Evolutionary conservation across 2,113 vertebrate species (phyloP).

Genomic region (Xiphophorus couchianus): DNA sequence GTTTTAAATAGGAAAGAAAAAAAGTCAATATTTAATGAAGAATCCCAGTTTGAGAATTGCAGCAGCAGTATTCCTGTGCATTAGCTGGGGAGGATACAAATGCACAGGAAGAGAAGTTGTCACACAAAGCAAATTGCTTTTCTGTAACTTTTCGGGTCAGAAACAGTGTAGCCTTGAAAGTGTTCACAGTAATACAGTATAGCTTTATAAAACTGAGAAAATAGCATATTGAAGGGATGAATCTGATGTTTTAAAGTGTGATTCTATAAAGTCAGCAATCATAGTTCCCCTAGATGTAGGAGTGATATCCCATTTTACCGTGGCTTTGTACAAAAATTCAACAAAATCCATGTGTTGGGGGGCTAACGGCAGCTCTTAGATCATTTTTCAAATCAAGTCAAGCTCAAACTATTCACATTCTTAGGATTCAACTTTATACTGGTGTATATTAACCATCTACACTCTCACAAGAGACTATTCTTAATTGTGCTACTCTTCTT

Average conservation of each 20-base stretch:
- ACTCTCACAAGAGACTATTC: neutral
- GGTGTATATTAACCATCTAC: neutral
- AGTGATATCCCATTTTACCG: neutral
- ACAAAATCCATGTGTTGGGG: neutral
- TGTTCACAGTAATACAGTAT: neutral
- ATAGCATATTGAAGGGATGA: neutral
- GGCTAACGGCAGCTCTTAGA: neutral
- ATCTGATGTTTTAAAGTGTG: neutral
- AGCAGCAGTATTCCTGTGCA: neutral
- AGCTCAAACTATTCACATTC: neutral
- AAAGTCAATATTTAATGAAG: no score
- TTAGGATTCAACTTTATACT: neutral
- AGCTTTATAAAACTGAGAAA: neutral
- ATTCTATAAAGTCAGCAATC: neutral
- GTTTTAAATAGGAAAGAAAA: no score
- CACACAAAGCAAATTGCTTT: neutral
- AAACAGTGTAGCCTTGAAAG: neutral
- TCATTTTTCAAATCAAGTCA: neutral
- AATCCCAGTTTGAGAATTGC: neutral
- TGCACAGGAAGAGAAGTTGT: neutral
- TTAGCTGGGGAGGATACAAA: neutral
- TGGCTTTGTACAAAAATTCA: no score
- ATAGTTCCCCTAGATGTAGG: neutral
- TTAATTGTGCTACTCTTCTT: neutral
- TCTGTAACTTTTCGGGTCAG: neutral